A percentile compares a stretch with the other conserved stretches of the same genome.
Evolutionary conservation across 2,797 vertebrate genomes (phyloP).

Genomic region (Cephalopachus bancanus): DNA sequence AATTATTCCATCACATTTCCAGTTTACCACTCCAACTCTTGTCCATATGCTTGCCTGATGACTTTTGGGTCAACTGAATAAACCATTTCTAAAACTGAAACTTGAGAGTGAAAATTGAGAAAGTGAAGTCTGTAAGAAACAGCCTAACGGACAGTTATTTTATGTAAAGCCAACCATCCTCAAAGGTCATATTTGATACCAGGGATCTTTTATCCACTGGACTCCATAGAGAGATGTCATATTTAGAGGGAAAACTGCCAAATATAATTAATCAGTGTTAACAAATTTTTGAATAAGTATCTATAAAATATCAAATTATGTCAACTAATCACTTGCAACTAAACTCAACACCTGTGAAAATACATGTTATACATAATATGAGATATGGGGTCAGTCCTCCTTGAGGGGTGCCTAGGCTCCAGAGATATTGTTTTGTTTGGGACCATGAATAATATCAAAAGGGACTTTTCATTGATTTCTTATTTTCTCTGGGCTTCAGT

Average conservation of each 20-base stretch:
- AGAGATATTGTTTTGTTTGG: background rate
- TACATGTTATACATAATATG: background rate
- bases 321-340: background rate
- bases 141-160: background rate
- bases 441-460: background rate
- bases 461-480: background rate
- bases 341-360: background rate
- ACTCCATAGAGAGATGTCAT: background rate
- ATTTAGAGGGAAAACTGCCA: background rate
- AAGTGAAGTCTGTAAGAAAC: background rate
- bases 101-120: background rate
- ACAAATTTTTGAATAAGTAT: background rate
- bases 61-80: background rate
- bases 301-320: background rate
- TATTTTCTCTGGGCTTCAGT: background rate
- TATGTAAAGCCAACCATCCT: background rate
- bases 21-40: background rate
- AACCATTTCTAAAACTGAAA: background rate
- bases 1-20: background rate
- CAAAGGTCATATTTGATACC: background rate
- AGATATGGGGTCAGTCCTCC: background rate
- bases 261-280: constrained; percentile 10
- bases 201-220: background rate
- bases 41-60: background rate
- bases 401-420: background rate